A percentile compares a stretch with the other conserved stretches of the same genome.
Conservation (phyloP, 2,888 invertebrate species). For the Punctoribates punctum region DNA sequence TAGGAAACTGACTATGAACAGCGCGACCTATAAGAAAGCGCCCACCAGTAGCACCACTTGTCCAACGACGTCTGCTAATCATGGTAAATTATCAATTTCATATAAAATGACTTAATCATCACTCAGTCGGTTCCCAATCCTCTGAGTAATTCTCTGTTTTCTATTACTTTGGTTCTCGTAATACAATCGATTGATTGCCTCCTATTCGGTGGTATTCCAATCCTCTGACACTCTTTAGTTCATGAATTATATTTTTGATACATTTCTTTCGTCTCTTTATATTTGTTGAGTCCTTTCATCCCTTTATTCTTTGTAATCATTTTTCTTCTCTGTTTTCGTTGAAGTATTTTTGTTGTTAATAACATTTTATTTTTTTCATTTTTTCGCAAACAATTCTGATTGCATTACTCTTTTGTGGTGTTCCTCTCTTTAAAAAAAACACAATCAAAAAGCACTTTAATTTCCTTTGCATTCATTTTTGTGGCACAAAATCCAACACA, state of each 20-base stretch:
- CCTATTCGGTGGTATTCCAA: too few species aligned
- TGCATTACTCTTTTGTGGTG: neutral
- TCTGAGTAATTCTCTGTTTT: too few species aligned
- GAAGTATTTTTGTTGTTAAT: slow-evolving; percentile 7
- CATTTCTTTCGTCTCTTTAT: neutral
- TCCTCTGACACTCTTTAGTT: too few species aligned
- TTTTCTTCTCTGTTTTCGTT: neutral
- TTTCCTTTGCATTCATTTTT: neutral
- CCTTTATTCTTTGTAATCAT: neutral
- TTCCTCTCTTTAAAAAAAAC: too few species aligned
- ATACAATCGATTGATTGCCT: too few species aligned
- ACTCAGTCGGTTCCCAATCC: neutral
- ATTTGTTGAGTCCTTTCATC: neutral
- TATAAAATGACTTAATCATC: neutral
- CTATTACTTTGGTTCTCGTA: too few species aligned
- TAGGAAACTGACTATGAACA: slow-evolving; percentile 57
- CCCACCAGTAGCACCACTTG: slow-evolving; percentile 31
- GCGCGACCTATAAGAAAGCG: slow-evolving; percentile 52
- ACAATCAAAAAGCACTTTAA: neutral
- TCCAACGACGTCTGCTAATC: slow-evolving; percentile 41
- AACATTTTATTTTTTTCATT: slow-evolving; percentile 1
- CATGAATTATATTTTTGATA: too few species aligned
- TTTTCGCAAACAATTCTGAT: neutral
- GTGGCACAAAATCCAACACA: too few species aligned
- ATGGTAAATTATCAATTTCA: slow-evolving; percentile 30